Evolutionary conservation across 2,797 vertebrate species (phyloP), one percentile per base, ranked within the genome.

Genomic region (Leontopithecus rosalia): DNA sequence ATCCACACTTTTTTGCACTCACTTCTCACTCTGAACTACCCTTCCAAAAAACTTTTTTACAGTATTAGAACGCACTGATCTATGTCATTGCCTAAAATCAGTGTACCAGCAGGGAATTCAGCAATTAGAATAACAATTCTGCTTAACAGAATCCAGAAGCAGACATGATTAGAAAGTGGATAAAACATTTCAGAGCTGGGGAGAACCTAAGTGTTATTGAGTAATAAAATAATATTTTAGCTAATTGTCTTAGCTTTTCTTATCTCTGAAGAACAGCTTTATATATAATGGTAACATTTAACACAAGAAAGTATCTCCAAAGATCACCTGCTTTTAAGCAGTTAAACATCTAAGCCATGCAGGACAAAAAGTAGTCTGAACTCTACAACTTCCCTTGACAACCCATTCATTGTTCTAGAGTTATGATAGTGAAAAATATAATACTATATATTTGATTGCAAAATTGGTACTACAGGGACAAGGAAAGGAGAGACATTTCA

Each of bases 221-320:
- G 36, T 3, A 36, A 86, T 90, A 91, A 93, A 89, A 96, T 86
- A 79, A 81, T 72, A 91, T 90, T 95, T 86, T 79, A 94, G 46
- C n/a, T 91, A 94, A 90, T 97, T 89, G 79, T 91, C 28, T 92
- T 94, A 86, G 77, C 36, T 85, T 97, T 97, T 85, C 67, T 91
- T 90, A 89, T 95, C 26, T 80, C 93, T 72, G 41, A 94, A 96
- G 83, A 96, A 92, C 70, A 88, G 43, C 6, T 92, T 94, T 39
- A 83, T 43, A 13, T 82, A 79, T 76, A 89, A 89, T 41, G 36
- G 90, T 93, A 94, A 83, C 70, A 73, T 90, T 72, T 73, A 81
- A 20, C 33, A 77, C 67, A 91, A 84, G 48, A 76, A 95, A 95
- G n/a, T 85, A 72, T 50, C 61, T 93, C 79, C 43, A 92, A 81